Evolutionary conservation across 2,113 vertebrate genomes (phyloP).

Genomic region (Helogale parvula): DNA sequence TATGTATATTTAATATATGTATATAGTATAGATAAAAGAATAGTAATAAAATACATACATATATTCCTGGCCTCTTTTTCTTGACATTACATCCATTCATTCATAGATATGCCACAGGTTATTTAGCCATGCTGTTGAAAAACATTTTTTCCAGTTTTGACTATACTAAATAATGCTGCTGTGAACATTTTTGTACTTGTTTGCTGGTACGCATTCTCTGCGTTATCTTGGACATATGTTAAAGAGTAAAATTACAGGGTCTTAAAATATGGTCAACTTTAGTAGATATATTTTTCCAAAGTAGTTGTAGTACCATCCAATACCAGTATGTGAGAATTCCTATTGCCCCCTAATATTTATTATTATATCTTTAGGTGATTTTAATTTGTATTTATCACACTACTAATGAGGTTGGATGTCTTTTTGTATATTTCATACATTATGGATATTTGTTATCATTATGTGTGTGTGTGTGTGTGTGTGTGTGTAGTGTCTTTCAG

Average conservation of each 20-base stretch:
- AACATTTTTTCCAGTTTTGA: neutral
- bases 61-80: neutral
- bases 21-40: neutral
- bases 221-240: neutral
- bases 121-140: neutral
- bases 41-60: no score
- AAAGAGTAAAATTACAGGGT: neutral
- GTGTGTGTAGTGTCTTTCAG: neutral
- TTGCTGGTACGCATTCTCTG: fast-evolving
- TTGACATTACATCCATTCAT: neutral
- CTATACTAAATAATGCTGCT: neutral
- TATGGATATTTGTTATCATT: neutral
- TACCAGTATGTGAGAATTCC: neutral
- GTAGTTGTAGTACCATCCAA: neutral
- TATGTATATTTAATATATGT: neutral
- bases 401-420: neutral
- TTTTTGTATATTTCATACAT: neutral
- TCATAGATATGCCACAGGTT: neutral
- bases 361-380: neutral
- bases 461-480: neutral
- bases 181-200: neutral
- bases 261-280: neutral
- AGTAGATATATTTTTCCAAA: neutral
- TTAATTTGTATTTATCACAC: neutral
- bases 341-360: neutral